A percentile compares a stretch with the other conserved stretches of the same genome.
Conservation (phyloP, 2,113 vertebrate species). For the Salvator merianae region DNA sequence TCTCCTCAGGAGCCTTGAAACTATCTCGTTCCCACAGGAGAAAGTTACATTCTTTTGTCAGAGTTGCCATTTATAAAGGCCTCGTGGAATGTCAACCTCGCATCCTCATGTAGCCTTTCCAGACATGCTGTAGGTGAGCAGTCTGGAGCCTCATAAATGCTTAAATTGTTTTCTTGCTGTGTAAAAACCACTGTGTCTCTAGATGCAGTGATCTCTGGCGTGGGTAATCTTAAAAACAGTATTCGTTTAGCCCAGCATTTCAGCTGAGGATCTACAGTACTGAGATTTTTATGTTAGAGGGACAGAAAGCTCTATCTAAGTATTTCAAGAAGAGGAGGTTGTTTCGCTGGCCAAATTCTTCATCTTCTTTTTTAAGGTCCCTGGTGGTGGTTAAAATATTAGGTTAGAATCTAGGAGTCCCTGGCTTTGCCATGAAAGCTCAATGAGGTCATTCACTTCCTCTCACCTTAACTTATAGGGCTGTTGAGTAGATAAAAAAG, state of each 20-base stretch:
- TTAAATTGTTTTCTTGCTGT: not conserved
- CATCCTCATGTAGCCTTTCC: not conserved
- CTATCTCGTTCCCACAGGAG: not conserved
- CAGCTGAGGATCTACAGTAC: too few relatives aligned
- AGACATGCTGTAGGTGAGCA: not conserved
- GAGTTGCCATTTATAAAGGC: not conserved
- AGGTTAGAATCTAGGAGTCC: too few relatives aligned
- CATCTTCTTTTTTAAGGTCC: not conserved
- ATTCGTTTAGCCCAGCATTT: not conserved
- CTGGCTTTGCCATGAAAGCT: too few relatives aligned
- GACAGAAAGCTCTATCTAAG: not conserved
- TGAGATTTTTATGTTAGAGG: not conserved
- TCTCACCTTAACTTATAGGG: too few relatives aligned
- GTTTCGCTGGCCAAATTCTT: not conserved
- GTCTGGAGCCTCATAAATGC: not conserved
- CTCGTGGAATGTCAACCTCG: not conserved
- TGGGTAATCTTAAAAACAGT: not conserved
- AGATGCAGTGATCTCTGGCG: not conserved
- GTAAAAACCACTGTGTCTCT: too few relatives aligned
- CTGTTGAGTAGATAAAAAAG: too few relatives aligned
- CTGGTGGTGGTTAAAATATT: too few relatives aligned
- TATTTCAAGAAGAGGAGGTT: not conserved
- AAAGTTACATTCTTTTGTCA: not conserved
- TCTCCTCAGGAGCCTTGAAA: not conserved
- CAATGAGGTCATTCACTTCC: too few relatives aligned